A percentile compares a stretch with the other conserved stretches of the same genome.
phyloP scores from a whole-genome alignment of 2,113 vertebrate genomes.

The Vireo altiloquus region DNA sequence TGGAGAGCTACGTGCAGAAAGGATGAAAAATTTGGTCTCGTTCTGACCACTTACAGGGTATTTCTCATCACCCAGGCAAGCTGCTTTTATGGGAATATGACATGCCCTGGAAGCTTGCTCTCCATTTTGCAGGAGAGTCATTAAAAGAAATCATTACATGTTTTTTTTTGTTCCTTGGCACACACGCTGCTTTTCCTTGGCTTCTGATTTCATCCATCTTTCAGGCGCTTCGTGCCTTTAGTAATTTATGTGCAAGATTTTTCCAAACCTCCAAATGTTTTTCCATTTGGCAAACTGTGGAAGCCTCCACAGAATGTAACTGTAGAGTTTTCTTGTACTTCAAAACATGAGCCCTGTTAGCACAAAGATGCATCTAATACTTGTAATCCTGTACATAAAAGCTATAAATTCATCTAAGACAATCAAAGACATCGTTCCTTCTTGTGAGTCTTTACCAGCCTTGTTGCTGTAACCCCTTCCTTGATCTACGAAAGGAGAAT shows the following conservation, averaged over 20 bases:
- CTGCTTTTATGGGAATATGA: slow-evolving; percentile 68
- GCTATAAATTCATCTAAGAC: slow-evolving; percentile 28
- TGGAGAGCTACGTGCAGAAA: slow-evolving; percentile 59
- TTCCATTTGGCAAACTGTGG: slow-evolving; percentile 81
- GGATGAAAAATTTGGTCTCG: slow-evolving; percentile 65
- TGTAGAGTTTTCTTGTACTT: slow-evolving; percentile 69
- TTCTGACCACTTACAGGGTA: slow-evolving; percentile 53
- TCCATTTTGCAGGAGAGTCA: slow-evolving; percentile 70
- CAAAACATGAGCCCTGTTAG: slow-evolving; percentile 70
- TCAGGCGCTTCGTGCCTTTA: slow-evolving; percentile 77
- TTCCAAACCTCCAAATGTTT: slow-evolving; percentile 85
- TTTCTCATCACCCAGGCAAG: slow-evolving; percentile 64
- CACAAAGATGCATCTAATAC: slow-evolving; percentile 61
- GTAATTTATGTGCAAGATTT: slow-evolving; percentile 86
- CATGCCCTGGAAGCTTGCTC: slow-evolving; percentile 64
- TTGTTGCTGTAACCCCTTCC: neutral
- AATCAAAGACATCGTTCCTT: neutral
- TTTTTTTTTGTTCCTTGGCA: slow-evolving; percentile 74
- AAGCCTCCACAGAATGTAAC: slow-evolving; percentile 76
- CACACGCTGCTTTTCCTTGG: slow-evolving; percentile 76
- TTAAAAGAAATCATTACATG: slow-evolving; percentile 76
- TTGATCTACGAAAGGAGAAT: neutral
- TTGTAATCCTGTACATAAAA: slow-evolving; percentile 49
- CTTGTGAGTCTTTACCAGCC: neutral
- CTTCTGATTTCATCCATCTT: slow-evolving; percentile 80